These are phyloP conservation scores for Bryconaethiops microstoma DNA, from an alignment of 2,797 vertebrate species.

Conservation along the genomic window DNA sequence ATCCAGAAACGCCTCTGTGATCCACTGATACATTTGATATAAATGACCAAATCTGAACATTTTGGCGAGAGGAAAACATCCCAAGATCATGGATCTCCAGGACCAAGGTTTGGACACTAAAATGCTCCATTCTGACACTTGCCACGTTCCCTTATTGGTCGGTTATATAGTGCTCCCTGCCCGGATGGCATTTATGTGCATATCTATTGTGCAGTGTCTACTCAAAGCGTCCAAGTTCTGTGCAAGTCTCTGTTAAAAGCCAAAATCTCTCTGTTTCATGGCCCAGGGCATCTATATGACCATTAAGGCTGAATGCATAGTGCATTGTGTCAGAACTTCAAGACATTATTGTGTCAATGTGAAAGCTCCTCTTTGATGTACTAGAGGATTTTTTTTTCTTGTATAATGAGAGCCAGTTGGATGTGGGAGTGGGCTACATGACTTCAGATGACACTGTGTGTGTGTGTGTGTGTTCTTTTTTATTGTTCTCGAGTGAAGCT, in stretches of 20 bases:
- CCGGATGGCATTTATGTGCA: conserved; percentile 6
- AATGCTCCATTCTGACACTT: conserved; percentile 26
- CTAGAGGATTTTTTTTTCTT: background rate
- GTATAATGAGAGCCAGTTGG: conserved; percentile 1
- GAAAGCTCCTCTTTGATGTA: conserved; percentile 19
- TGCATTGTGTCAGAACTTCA: conserved; percentile 23
- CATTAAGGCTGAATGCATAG: conserved; percentile 19
- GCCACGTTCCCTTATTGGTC: conserved; percentile 10
- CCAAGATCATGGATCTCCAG: conserved; percentile 18
- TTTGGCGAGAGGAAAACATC: conserved; percentile 39
- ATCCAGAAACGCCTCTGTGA: conserved; percentile 9
- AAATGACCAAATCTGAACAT: conserved; percentile 26
- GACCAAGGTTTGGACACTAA: conserved; percentile 2
- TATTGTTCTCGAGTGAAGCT: conserved; percentile 9
- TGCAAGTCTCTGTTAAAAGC: conserved; percentile 7
- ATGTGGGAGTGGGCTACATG: conserved; percentile 24
- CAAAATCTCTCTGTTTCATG: background rate
- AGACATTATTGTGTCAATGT: conserved; percentile 2
- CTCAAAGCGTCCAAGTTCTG: conserved; percentile 23
- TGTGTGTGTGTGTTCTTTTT: conserved; percentile 4
- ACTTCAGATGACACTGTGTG: conserved; percentile 16
- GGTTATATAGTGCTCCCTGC: conserved; percentile 2
- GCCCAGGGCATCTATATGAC: conserved; percentile 3
- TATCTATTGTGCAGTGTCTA: conserved; percentile 43
- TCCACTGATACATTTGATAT: conserved; percentile 25